Base-by-base conservation (phyloP, 2,888 invertebrate species). In the Eledona agricola region DNA sequence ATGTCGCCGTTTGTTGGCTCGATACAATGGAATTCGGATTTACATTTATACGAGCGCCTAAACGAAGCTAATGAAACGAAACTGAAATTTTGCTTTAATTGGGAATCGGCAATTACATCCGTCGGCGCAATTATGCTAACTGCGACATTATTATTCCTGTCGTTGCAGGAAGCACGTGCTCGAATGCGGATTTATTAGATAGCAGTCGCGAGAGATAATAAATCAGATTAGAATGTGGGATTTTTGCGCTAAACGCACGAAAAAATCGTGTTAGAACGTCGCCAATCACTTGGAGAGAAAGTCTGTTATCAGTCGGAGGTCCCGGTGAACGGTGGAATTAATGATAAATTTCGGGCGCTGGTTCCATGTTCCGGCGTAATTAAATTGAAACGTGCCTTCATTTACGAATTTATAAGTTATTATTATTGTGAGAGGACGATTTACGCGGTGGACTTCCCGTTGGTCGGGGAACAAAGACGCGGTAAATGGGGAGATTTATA, bases 81-180 rank as follows among this genome's bases (percentile, higher is more conserved):
- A 6, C 13, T 12, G n/a, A 23, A 17, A 22, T 26, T 16, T 10
- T 3, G 7, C 32, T 3, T 38, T 25, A 25, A 38, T 26, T 40
- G 10, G 26, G 15, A 31, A 31, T 31, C 17, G 31, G 31, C 16
- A 31, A 31, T 31, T 31, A 31, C 19, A 5, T 6, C 4, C 19
- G 19, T 6, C 19, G 7, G 10, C 20, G 40, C 40, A 28, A 32
- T 49, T 50, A 50, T 50, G 42, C 42, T 32, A 50, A 43, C 11
- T 43, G 26, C 13, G 11, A 25, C 25, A 34, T 42, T 43, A 28
- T 35, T 20, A 51, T 43, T 43, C 26, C 19, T 42, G 40, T 13
- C 20, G 22, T 43, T 35, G 35, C 51, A 43, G 43, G 43, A 51
- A 51, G 43, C 51, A 51, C 51, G 51, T 43, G 51, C 35, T 43